These are phyloP conservation scores for Rhinella marina DNA, from an alignment of 2,797 vertebrate species.

Conservation along the genomic window DNA sequence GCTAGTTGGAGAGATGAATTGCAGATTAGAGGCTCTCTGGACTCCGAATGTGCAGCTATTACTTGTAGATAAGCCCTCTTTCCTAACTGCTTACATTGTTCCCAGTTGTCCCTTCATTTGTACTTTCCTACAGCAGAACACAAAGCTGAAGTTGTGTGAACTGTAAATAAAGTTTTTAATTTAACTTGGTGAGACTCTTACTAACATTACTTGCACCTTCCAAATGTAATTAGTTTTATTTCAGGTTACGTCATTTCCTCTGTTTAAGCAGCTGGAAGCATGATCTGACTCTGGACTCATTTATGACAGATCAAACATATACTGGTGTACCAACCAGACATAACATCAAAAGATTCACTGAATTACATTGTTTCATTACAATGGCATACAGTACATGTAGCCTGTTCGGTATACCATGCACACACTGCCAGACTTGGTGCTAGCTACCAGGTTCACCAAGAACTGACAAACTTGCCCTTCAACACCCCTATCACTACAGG, in stretches of 20 bases:
- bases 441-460: no score
- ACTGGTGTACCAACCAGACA: no score
- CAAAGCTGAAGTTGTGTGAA: background rate
- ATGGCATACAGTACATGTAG: no score
- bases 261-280: background rate
- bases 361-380: no score
- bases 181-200: background rate
- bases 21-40: slow-evolving; percentile 39
- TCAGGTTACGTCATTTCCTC: background rate
- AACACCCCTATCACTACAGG: no score
- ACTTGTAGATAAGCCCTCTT: slow-evolving; percentile 9
- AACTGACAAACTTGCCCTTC: no score
- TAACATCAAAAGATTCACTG: no score
- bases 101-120: slow-evolving; percentile 6
- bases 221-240: background rate
- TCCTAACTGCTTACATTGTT: slow-evolving; percentile 17
- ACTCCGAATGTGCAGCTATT: slow-evolving; percentile 1
- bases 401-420: no score
- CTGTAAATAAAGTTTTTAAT: background rate
- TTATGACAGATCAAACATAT: no score
- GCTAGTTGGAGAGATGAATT: slow-evolving; percentile 44
- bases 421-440: no score
- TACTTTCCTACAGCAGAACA: background rate
- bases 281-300: no score
- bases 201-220: background rate